Conservation (phyloP, 2,113 vertebrate genomes). For the Aspidoscelis tigris region DNA sequence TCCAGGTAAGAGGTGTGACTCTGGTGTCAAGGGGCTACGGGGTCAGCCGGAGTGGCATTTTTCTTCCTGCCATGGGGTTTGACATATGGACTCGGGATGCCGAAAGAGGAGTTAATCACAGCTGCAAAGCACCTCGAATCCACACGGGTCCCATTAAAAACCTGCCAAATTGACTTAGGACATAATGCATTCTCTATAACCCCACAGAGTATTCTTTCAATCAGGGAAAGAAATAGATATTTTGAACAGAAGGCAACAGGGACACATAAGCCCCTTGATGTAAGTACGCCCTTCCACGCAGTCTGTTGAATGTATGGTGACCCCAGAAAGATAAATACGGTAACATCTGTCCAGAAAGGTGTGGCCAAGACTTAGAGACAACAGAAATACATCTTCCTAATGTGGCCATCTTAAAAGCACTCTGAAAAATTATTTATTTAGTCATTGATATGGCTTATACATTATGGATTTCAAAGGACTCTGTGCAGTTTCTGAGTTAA, state of each 20-base stretch:
- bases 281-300: not conserved
- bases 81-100: not conserved
- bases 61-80: conserved; percentile 44
- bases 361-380: not conserved
- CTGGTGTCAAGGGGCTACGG: conserved; percentile 33
- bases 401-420: not conserved
- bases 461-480: too few species aligned
- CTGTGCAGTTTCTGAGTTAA: too few species aligned
- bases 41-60: conserved; percentile 44
- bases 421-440: too few species aligned
- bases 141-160: not conserved
- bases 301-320: not conserved
- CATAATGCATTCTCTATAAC: not conserved
- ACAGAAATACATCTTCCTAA: not conserved
- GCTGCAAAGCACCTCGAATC: not conserved
- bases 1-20: conserved; percentile 42
- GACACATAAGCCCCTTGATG: not conserved
- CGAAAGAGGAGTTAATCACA: conserved; percentile 31
- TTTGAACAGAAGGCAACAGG: not conserved
- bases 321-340: conserved; percentile 1
- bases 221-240: rapidly evolving
- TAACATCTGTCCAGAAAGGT: too few species aligned
- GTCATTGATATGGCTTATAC: too few species aligned
- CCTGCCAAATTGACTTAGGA: not conserved
- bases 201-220: not conserved